These are phyloP conservation scores for Sinohyriopsis cumingii DNA, from an alignment of 2,888 invertebrate genomes.

Conservation along the genomic window DNA sequence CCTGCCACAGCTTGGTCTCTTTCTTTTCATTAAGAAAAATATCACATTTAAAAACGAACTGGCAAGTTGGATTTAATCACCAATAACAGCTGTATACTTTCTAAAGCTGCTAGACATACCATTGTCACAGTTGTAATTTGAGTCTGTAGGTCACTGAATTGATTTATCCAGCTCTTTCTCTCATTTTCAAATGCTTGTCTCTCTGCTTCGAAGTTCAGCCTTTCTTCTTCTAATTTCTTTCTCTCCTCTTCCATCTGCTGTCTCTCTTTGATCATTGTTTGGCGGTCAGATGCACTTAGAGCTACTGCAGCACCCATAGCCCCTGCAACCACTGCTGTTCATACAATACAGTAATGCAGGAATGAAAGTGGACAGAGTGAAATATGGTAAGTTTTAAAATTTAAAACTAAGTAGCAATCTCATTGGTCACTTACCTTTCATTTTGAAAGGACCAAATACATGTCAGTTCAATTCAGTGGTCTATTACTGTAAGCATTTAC, in stretches of 20 bases:
- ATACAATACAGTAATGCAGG: too few relatives aligned
- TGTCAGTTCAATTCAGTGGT: too few relatives aligned
- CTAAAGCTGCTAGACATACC: constrained; percentile 24
- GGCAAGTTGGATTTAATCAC: neutral
- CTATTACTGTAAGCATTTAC: too few relatives aligned
- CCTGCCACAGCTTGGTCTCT: too few relatives aligned
- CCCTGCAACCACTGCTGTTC: constrained; percentile 24
- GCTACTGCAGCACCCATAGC: constrained; percentile 29
- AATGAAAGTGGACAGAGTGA: too few relatives aligned
- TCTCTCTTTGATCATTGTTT: constrained; percentile 42
- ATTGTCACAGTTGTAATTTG: constrained; percentile 39
- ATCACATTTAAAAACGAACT: neutral
- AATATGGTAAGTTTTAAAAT: too few relatives aligned
- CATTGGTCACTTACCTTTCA: constrained; percentile 19
- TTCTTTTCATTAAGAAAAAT: too few relatives aligned
- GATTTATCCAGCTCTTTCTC: constrained; percentile 47
- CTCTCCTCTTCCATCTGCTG: constrained; percentile 43
- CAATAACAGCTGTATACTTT: neutral
- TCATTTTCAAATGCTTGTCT: constrained; percentile 45
- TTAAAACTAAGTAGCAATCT: neutral
- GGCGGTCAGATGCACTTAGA: constrained; percentile 35
- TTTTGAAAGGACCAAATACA: neutral
- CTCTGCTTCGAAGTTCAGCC: constrained; percentile 45
- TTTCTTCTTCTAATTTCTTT: constrained; percentile 40
- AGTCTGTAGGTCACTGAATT: constrained; percentile 43